Evolutionary conservation across 2,797 vertebrate species (phyloP).

Genomic region (Acipenser oxyrinchus): DNA sequence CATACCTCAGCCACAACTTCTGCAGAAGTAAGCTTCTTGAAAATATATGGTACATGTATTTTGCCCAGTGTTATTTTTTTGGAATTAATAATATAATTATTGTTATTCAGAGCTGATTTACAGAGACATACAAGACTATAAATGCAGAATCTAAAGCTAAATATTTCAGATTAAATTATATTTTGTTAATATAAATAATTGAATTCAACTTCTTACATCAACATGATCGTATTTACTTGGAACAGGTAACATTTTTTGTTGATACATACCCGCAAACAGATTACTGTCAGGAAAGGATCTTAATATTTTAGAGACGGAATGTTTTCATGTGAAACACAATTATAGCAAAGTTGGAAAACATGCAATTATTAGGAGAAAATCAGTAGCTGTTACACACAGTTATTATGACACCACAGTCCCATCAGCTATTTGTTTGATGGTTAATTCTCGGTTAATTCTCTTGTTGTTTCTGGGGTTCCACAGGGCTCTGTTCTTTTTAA

Average conservation of each 20-base stretch:
- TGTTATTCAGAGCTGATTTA: background rate
- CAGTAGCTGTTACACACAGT: no score
- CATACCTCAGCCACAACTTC: no score
- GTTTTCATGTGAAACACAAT: background rate
- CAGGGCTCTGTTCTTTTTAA: no score
- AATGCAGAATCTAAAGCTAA: background rate
- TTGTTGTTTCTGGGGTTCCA: no score
- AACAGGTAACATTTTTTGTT: background rate
- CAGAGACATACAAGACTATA: background rate
- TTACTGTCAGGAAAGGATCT: background rate
- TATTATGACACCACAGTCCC: no score
- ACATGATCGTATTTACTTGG: background rate
- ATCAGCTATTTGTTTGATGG: no score
- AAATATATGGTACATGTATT: no score
- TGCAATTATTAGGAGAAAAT: no score
- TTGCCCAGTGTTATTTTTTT: no score
- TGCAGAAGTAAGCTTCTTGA: no score
- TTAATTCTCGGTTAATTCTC: no score
- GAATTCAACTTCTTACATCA: background rate
- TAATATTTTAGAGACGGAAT: background rate
- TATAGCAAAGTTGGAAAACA: background rate
- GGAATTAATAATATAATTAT: no score
- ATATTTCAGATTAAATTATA: background rate
- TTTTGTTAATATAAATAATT: background rate
- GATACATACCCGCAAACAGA: background rate